A percentile compares a stretch with the other conserved stretches of the same genome.
These are phyloP conservation scores for Dicrurus megarhynchus DNA, from an alignment of 2,113 vertebrate genomes.

Conservation along the genomic window DNA sequence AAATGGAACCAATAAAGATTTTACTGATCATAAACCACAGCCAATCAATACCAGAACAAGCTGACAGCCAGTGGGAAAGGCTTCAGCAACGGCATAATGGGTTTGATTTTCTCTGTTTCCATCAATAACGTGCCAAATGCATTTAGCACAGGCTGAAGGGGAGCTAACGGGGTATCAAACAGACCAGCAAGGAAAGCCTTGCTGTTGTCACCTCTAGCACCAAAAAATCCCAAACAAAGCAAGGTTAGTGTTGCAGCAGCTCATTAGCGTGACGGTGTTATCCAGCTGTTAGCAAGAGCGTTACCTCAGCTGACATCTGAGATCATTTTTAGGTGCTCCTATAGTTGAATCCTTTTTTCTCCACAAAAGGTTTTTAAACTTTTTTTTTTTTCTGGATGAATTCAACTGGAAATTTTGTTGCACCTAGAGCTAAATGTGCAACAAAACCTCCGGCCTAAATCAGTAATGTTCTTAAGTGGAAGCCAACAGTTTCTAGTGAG, in stretches of 20 bases:
- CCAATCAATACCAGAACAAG: slow-evolving; percentile 9
- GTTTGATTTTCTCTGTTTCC: slow-evolving; percentile 47
- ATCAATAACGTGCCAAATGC: neutral
- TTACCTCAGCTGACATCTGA: neutral
- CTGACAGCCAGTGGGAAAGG: neutral
- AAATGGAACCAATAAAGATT: neutral
- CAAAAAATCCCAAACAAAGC: neutral
- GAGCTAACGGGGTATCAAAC: neutral
- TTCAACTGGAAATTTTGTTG: neutral
- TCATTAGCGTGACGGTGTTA: neutral
- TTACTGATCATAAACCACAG: neutral
- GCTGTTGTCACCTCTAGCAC: neutral
- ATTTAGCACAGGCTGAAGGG: slow-evolving; percentile 11
- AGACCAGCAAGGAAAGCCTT: neutral
- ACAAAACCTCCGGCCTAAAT: neutral
- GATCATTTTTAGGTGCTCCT: neutral
- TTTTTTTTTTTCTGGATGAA: neutral
- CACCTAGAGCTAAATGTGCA: neutral
- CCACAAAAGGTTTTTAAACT: neutral
- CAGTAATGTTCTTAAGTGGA: neutral
- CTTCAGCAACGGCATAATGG: slow-evolving; percentile 9
- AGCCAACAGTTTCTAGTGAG: neutral
- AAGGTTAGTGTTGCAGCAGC: neutral
- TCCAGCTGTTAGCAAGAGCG: neutral
- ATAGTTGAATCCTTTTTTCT: neutral